Evolutionary conservation across 2,888 invertebrate genomes (phyloP).

Genomic region (Chirona hameri): DNA sequence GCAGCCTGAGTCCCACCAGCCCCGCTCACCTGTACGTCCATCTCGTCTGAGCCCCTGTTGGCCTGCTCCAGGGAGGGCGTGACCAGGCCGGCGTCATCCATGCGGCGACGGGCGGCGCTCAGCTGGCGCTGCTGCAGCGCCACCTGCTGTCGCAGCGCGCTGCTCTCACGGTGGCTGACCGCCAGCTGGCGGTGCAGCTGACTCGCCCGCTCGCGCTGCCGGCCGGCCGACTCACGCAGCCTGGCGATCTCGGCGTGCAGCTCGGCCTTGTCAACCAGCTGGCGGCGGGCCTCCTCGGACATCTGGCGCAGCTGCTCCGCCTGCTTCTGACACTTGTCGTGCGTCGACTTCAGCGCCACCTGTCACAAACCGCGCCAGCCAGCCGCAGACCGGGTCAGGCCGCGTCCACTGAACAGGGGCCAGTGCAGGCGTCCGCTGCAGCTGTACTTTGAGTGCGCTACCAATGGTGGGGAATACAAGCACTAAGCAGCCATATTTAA

Average conservation of each 20-base stretch:
- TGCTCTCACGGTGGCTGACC: background rate
- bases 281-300: background rate
- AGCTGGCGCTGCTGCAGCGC: background rate
- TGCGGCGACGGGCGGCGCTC: background rate
- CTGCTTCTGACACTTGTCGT: slow-evolving; percentile 22
- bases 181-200: slow-evolving; percentile 22
- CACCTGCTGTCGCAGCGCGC: background rate
- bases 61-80: background rate
- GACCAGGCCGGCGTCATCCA: background rate
- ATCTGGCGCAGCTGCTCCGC: background rate
- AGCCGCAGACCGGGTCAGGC: background rate
- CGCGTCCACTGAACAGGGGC: background rate
- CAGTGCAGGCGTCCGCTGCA: too few relatives aligned
- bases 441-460: too few relatives aligned
- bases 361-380: background rate
- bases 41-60: background rate
- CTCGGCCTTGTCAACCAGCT: background rate
- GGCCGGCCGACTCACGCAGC: background rate
- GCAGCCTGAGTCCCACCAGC: too few relatives aligned
- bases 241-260: slow-evolving; percentile 6
- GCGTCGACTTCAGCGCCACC: slow-evolving; percentile 27
- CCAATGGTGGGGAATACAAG: too few relatives aligned
- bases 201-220: background rate
- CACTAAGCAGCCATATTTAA: too few relatives aligned
- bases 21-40: slow-evolving; percentile 8